These are phyloP conservation scores for Chrysotoxum bicinctum DNA, from an alignment of 2,888 invertebrate species.

Conservation along the genomic window DNA sequence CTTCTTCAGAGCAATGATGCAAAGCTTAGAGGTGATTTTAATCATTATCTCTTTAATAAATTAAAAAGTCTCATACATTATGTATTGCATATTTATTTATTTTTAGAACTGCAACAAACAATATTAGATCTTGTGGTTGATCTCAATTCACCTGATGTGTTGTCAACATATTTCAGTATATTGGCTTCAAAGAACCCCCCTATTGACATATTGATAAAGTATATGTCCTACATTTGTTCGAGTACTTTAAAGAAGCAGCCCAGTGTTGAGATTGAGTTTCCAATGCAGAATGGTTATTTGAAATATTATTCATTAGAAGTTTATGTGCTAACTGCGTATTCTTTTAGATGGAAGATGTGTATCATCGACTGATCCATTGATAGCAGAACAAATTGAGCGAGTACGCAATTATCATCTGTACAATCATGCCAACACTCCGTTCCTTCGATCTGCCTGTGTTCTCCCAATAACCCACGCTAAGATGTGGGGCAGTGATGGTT, in stretches of 20 bases:
- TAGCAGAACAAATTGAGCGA: slow-evolving; percentile 79
- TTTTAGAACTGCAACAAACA: slow-evolving; percentile 85
- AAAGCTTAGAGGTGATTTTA: slow-evolving; percentile 76
- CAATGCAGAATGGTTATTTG: slow-evolving; percentile 76
- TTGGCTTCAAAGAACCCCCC: slow-evolving; percentile 84
- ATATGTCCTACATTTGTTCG: slow-evolving; percentile 81
- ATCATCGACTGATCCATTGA: slow-evolving; percentile 76
- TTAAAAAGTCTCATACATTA: not conserved
- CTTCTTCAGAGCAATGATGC: slow-evolving; percentile 77
- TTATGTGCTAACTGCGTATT: not conserved
- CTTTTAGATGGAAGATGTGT: slow-evolving; percentile 77
- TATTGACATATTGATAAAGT: slow-evolving; percentile 83
- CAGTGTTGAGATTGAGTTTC: slow-evolving; percentile 79
- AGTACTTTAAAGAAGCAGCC: slow-evolving; percentile 78
- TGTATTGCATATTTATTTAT: not conserved
- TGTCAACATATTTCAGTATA: slow-evolving; percentile 84
- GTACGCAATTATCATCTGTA: slow-evolving; percentile 78
- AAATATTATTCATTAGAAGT: not conserved
- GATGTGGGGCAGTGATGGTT: slow-evolving; percentile 79
- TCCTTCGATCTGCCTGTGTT: slow-evolving; percentile 79
- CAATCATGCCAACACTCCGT: slow-evolving; percentile 77
- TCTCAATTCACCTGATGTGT: slow-evolving; percentile 80
- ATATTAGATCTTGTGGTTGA: slow-evolving; percentile 85
- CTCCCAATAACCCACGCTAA: slow-evolving; percentile 79
- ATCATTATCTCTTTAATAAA: not conserved